Evolutionary conservation across 2,797 vertebrate genomes (phyloP), one percentile per base, ranked within the genome.

Genomic region (Sebastolobus altivelis): DNA sequence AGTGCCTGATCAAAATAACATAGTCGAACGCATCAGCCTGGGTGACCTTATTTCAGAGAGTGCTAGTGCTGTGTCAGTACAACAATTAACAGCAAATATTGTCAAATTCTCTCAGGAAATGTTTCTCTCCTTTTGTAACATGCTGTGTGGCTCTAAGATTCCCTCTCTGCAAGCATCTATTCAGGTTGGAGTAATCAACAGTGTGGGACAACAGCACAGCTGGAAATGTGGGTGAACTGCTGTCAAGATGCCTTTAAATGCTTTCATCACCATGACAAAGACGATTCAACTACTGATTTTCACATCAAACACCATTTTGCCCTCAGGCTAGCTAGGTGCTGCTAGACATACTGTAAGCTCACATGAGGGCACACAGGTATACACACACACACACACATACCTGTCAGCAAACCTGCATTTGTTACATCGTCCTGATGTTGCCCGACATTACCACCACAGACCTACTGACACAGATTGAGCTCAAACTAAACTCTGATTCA

Each of bases 1-100:
- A 2, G 0, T 75, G 88, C 81, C 82, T 78, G 75, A 79, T 49
- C 18, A 4, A 79, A 85, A 88, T 25, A 68, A 61, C 58, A 43
- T 29, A 22, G 22, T 40, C 10, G 33, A 63, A 67, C 1, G 2
- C 31, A 46, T 33, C 20, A 61, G 35, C 43, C 31, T 40, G 31
- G 27, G 56, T 4, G 52, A 43, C 20, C 18, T 10, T 10, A 8
- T 35, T 46, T 69, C 56, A 13, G 7, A 61, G 1, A 73, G 75
- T 25, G 14, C 22, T 3, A 12, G 14, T 58, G 22, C 22, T 54
- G 27, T 63, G 31, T 9, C 20, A 66, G 54, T 6, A 22, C 12
- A 58, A 72, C 65, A 62, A 70, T 46, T 1, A 70, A 35, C 25
- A 52, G 11, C 8, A 55, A n/a, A 43, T 43, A 18, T 46, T 72